These are phyloP conservation scores for Podotricha telesiphe DNA, from an alignment of 2,888 invertebrate species.

Conservation along the genomic window DNA sequence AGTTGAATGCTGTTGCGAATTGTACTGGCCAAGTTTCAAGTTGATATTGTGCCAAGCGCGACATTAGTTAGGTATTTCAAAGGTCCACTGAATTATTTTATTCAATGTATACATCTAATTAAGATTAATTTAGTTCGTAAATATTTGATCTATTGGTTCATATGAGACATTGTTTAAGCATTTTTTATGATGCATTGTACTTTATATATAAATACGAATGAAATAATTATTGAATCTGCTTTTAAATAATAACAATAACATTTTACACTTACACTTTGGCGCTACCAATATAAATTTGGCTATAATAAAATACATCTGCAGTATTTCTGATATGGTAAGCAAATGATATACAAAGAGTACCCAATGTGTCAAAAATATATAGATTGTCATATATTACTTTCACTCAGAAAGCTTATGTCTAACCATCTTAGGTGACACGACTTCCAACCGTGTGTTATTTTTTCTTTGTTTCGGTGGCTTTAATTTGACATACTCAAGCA, in stretches of 20 bases:
- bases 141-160: background rate
- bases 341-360: no score
- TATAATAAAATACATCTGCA: no score
- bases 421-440: background rate
- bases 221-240: no score
- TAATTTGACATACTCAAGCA: slow-evolving; percentile 9
- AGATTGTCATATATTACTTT: background rate
- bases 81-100: slow-evolving; percentile 34
- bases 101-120: background rate
- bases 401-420: background rate
- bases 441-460: background rate
- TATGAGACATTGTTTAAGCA: background rate
- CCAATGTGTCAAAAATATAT: no score
- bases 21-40: slow-evolving; percentile 58
- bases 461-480: slow-evolving; percentile 10
- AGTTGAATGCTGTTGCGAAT: slow-evolving; percentile 50
- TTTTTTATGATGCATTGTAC: no score
- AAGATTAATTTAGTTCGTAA: background rate
- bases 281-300: no score
- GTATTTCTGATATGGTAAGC: no score
- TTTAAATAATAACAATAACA: no score
- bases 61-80: slow-evolving; percentile 71
- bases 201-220: no score
- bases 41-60: slow-evolving; percentile 75
- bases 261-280: no score